Conservation (phyloP, 2,797 vertebrate species). For the Melanotaenia parkinsoni region DNA sequence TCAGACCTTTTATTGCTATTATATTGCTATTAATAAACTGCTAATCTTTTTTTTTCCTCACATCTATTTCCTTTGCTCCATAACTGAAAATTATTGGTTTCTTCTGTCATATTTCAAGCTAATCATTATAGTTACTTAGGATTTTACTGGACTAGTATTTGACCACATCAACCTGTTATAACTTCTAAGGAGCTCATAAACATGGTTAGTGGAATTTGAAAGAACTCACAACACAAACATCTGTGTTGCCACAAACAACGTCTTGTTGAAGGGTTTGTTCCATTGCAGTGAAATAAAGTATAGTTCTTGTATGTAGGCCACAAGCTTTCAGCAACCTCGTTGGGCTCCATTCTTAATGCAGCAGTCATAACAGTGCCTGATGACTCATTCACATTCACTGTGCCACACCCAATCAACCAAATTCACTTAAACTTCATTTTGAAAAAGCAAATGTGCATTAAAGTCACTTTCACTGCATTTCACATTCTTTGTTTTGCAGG, state of each 20-base stretch:
- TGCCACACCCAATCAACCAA: conserved; percentile 59
- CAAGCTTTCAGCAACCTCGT: conserved; percentile 35
- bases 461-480: conserved; percentile 19
- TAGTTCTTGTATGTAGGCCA: conserved; percentile 31
- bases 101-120: neutral
- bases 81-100: conserved; percentile 10
- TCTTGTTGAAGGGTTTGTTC: neutral
- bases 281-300: conserved; percentile 6
- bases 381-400: conserved; percentile 59
- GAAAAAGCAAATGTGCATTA: conserved; percentile 29
- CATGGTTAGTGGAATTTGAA: conserved; percentile 36
- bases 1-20: neutral
- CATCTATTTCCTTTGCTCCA: neutral
- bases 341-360: conserved; percentile 44
- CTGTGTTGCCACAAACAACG: conserved; percentile 33
- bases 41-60: neutral
- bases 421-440: conserved; percentile 49
- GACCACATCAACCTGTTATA: conserved; percentile 21
- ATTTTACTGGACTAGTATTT: neutral
- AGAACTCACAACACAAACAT: conserved; percentile 34
- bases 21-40: neutral
- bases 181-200: conserved; percentile 28
- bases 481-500: neutral
- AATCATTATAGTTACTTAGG: conserved; percentile 19
- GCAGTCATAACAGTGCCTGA: conserved; percentile 50